A percentile compares a stretch with the other conserved stretches of the same genome.
Conservation (phyloP, 2,113 vertebrate genomes). For the Rhinolophus ferrumequinum region DNA sequence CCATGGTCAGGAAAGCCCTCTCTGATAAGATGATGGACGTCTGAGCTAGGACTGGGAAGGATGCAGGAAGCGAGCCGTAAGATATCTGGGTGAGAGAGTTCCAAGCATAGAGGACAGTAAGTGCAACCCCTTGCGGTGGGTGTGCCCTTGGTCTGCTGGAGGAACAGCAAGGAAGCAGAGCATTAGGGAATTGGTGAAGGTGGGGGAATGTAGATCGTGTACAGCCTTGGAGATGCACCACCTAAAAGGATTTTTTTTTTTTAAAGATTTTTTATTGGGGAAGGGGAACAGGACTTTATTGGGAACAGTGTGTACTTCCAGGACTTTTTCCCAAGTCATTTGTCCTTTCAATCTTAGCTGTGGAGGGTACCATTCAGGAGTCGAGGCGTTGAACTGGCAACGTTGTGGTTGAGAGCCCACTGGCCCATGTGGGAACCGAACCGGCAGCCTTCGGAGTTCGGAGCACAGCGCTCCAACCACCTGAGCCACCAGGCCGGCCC, state of each 20-base stretch:
- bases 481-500: too few relatives aligned
- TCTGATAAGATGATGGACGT: neutral
- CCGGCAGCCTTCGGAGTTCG: too few relatives aligned
- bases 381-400: too few relatives aligned
- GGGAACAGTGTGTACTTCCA: too few relatives aligned
- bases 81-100: neutral
- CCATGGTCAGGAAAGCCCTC: neutral
- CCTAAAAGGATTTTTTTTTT: neutral
- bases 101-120: neutral
- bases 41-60: neutral
- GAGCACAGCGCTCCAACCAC: too few relatives aligned
- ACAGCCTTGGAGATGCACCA: neutral
- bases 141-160: neutral
- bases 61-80: neutral
- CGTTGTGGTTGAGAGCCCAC: too few relatives aligned
- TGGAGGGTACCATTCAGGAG: too few relatives aligned
- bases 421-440: too few relatives aligned
- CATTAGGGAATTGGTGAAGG: neutral
- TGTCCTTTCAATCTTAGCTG: too few relatives aligned
- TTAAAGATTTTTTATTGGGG: too few relatives aligned
- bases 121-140: neutral
- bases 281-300: too few relatives aligned
- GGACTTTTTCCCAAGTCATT: too few relatives aligned
- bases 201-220: neutral
- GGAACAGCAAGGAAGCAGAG: neutral